Conservation (phyloP, 35 echinoderm and acorn worm species). For the Patiria miniata region DNA sequence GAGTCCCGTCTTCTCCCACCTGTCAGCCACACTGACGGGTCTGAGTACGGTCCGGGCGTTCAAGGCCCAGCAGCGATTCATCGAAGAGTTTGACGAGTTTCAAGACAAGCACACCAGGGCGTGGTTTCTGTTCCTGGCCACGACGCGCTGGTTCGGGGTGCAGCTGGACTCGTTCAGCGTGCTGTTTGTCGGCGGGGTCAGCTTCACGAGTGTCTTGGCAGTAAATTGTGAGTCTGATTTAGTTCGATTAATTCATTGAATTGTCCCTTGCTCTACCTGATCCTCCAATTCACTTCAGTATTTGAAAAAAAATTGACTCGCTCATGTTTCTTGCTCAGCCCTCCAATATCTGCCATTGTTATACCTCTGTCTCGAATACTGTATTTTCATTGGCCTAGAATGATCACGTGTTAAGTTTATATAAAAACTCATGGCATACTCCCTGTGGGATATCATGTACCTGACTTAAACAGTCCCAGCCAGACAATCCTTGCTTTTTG, state of each 20-base stretch:
- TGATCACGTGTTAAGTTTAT: too few relatives aligned
- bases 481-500: background rate
- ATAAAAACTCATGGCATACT: too few relatives aligned
- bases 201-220: conserved; percentile 65
- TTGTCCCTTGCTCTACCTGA: too few relatives aligned
- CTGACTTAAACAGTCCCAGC: too few relatives aligned
- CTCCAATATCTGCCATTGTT: too few relatives aligned
- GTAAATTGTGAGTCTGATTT: conserved; percentile 70
- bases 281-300: too few relatives aligned
- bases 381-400: too few relatives aligned
- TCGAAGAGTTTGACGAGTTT: conserved; percentile 52
- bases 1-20: conserved; percentile 94
- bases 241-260: too few relatives aligned
- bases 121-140: conserved; percentile 81
- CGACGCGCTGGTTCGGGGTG: conserved; percentile 86
- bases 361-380: too few relatives aligned
- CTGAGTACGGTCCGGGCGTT: conserved; percentile 87
- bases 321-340: too few relatives aligned
- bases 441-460: too few relatives aligned
- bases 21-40: conserved; percentile 87
- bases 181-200: conserved; percentile 69
- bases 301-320: too few relatives aligned
- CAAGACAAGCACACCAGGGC: conserved; percentile 85
- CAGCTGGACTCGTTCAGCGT: conserved; percentile 64
- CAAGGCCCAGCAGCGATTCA: conserved; percentile 68